These are phyloP conservation scores for Hyles euphorbiae DNA, from an alignment of 1,140 invertebrate species.

Conservation along the genomic window DNA sequence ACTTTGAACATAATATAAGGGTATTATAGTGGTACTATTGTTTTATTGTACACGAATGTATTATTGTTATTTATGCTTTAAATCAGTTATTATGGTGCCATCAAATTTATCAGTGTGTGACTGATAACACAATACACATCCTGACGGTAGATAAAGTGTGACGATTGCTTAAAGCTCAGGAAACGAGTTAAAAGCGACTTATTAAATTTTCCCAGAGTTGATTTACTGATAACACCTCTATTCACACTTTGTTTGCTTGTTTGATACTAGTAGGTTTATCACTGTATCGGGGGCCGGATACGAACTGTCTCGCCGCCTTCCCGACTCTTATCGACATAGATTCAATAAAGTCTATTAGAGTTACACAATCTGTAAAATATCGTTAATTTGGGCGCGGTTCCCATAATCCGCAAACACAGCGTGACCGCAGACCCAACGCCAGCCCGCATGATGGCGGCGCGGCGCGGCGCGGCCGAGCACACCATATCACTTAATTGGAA, in stretches of 20 bases:
- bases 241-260: constrained; percentile 47
- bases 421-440: constrained; percentile 6
- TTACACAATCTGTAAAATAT: constrained; percentile 21
- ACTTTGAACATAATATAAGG: too few species aligned
- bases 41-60: too few species aligned
- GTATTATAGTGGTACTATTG: too few species aligned
- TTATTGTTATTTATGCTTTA: too few species aligned
- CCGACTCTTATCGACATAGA: constrained; percentile 42
- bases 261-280: constrained; percentile 41
- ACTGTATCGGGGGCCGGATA: constrained; percentile 46
- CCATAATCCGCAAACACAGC: constrained; percentile 18
- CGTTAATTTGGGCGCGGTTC: constrained; percentile 11
- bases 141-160: neutral
- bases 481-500: constrained; percentile 52
- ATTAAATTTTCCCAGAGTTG: constrained; percentile 25
- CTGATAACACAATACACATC: too few species aligned
- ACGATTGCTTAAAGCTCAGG: constrained; percentile 2
- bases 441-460: constrained; percentile 53
- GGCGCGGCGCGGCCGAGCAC: constrained; percentile 18
- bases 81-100: too few species aligned
- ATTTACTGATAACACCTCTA: constrained; percentile 38
- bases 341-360: constrained; percentile 36
- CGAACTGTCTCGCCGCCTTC: constrained; percentile 46
- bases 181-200: constrained; percentile 10
- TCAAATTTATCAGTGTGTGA: too few species aligned